Conservation (phyloP, 2,888 invertebrate genomes). For the Eupithecia subumbrata region DNA sequence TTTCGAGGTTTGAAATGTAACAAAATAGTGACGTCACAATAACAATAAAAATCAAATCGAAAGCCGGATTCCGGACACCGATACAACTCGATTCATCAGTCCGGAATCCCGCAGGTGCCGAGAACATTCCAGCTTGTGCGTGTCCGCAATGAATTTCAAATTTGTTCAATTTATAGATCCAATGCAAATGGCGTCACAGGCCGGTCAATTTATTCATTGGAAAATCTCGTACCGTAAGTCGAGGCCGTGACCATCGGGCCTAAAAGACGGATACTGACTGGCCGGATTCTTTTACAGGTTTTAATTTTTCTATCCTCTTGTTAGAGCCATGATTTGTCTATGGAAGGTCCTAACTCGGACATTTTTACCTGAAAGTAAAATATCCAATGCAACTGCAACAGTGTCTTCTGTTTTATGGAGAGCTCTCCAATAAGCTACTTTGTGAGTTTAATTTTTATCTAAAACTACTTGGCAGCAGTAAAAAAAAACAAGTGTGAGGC, state of each 20-base stretch:
- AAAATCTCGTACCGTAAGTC: constrained; percentile 51
- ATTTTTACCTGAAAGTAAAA: background rate
- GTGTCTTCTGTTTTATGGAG: background rate
- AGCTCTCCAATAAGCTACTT: background rate
- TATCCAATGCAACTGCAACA: background rate
- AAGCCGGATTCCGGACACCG: constrained; percentile 20
- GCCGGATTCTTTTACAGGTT: constrained; percentile 8
- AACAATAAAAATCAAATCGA: constrained; percentile 9
- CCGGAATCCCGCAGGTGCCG: constrained; percentile 45
- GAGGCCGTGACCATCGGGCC: background rate
- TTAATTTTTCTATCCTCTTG: background rate
- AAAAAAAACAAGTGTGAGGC: background rate
- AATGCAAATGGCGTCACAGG: constrained; percentile 59
- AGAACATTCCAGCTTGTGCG: constrained; percentile 42
- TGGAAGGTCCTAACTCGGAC: background rate
- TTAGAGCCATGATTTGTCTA: background rate
- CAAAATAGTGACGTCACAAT: constrained; percentile 17
- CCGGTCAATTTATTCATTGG: constrained; percentile 72
- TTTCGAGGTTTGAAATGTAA: background rate
- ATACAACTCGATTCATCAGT: constrained; percentile 27
- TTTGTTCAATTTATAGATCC: constrained; percentile 64
- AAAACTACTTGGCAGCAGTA: background rate
- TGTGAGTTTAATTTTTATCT: background rate
- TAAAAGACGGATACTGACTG: constrained; percentile 8
- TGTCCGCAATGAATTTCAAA: constrained; percentile 69